phyloP scores from a whole-genome alignment of 2,797 vertebrate species.

The Hemibagrus guttatus region DNA sequence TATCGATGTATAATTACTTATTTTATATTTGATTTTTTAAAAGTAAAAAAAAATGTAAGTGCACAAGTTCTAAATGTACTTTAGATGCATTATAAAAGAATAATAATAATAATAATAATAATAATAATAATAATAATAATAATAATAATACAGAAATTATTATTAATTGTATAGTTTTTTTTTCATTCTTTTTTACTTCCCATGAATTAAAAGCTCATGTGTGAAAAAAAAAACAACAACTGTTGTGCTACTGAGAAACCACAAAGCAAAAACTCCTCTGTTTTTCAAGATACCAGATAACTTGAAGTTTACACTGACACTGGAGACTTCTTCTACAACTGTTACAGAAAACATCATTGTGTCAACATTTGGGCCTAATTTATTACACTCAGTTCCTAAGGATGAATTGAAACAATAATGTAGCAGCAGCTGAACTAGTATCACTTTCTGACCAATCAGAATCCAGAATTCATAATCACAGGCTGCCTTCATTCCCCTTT shows the following conservation, averaged over 20 bases:
- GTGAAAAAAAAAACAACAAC: not conserved
- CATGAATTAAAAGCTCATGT: no score
- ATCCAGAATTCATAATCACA: not conserved
- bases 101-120: no score
- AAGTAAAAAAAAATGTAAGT: no score
- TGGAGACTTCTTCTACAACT: not conserved
- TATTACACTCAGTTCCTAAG: no score
- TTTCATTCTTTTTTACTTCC: no score
- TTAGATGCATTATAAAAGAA: no score
- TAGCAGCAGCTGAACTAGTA: not conserved
- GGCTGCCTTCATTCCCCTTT: not conserved
- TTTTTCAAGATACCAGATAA: not conserved
- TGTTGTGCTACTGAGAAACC: not conserved
- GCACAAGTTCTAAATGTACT: no score
- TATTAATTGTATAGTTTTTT: no score
- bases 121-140: no score
- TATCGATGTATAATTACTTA: no score
- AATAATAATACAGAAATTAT: no score
- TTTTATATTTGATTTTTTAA: no score
- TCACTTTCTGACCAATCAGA: conserved; percentile 1
- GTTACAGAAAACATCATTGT: not conserved
- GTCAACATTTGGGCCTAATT: not conserved
- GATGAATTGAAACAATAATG: not conserved
- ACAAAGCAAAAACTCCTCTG: not conserved
- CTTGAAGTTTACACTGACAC: not conserved